Conservation (phyloP, 2,113 vertebrate genomes). For the Eclectus roratus region DNA sequence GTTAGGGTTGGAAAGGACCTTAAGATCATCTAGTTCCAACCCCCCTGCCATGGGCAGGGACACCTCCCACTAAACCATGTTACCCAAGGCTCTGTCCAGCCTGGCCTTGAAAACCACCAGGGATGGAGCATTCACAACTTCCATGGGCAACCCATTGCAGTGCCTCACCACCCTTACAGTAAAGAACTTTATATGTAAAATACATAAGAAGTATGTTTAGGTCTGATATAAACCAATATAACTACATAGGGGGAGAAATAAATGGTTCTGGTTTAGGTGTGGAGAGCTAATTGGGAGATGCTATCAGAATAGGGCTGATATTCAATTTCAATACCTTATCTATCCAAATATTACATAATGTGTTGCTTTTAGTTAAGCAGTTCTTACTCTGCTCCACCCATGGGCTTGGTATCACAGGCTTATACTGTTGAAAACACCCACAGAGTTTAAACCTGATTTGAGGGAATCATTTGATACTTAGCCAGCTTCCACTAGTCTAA, state of each 20-base stretch:
- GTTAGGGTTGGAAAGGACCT: too few species aligned
- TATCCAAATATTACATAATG: neutral
- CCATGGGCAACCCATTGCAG: too few species aligned
- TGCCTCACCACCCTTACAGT: too few species aligned
- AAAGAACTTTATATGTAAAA: neutral
- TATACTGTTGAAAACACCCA: neutral
- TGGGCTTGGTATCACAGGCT: neutral
- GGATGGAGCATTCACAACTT: too few species aligned
- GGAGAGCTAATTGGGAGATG: neutral
- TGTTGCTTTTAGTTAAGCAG: neutral
- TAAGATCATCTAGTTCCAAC: too few species aligned
- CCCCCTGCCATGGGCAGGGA: too few species aligned
- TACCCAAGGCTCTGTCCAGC: too few species aligned
- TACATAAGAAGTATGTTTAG: neutral
- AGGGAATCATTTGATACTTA: neutral
- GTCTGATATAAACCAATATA: neutral
- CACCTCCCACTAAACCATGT: too few species aligned
- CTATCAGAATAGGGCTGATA: neutral
- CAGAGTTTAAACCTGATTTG: neutral
- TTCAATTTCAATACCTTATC: neutral
- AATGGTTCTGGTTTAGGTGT: neutral
- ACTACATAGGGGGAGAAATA: too few species aligned
- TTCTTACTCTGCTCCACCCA: neutral
- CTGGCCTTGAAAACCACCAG: too few species aligned
- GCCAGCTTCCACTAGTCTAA: neutral